phyloP scores from a whole-genome alignment of 2,888 invertebrate genomes.

The Dexiosoma caninum region DNA sequence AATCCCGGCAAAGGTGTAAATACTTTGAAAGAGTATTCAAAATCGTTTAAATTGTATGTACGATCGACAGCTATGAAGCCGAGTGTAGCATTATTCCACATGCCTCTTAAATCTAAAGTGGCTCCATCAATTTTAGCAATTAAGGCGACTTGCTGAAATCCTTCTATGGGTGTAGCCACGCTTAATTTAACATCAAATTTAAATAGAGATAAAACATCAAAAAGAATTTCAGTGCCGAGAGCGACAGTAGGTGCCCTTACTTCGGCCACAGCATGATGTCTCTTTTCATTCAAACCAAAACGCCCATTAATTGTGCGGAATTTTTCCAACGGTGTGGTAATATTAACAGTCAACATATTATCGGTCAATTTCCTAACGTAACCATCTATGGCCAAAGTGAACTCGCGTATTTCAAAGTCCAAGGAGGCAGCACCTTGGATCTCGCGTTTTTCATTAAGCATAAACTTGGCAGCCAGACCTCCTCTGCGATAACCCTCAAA shows the following conservation, averaged over 20 bases:
- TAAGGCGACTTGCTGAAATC: constrained; percentile 82
- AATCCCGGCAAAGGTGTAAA: constrained; percentile 88
- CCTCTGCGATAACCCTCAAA: constrained; percentile 85
- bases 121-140: constrained; percentile 84
- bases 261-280: constrained; percentile 86
- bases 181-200: constrained; percentile 87
- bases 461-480: constrained; percentile 83
- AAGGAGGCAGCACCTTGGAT: constrained; percentile 84
- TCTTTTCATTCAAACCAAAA: constrained; percentile 85
- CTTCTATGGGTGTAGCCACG: constrained; percentile 86
- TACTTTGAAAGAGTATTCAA: constrained; percentile 87
- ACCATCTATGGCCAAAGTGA: constrained; percentile 83
- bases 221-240: constrained; percentile 83
- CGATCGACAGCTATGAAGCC: constrained; percentile 89
- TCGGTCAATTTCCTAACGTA: constrained; percentile 85
- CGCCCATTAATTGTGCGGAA: constrained; percentile 83
- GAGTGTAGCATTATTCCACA: constrained; percentile 85
- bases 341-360: constrained; percentile 86
- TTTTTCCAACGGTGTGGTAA: constrained; percentile 85
- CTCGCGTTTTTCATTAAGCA: constrained; percentile 82
- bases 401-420: constrained; percentile 84
- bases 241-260: constrained; percentile 84
- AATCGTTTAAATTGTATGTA: constrained; percentile 81
- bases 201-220: constrained; percentile 81
- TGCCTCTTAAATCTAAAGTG: constrained; percentile 86